phyloP scores from a whole-genome alignment of 2,888 invertebrate species.

The Gastrophysa polygoni region DNA sequence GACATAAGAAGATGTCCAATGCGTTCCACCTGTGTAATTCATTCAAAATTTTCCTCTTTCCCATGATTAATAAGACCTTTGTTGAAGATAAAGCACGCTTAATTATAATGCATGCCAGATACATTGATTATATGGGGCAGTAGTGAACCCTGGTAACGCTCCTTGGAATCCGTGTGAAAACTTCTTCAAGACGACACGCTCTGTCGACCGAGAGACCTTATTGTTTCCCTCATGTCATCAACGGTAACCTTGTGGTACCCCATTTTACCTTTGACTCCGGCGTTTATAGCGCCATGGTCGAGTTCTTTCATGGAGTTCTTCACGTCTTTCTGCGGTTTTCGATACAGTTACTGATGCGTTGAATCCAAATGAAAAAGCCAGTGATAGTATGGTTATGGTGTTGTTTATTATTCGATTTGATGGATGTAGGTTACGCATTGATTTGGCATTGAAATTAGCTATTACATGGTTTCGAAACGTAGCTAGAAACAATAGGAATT shows the following conservation, averaged over 20 bases:
- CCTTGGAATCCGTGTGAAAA: slow-evolving; percentile 43
- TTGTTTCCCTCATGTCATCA: slow-evolving; percentile 44
- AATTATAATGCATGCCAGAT: slow-evolving; percentile 13
- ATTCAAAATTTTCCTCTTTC: slow-evolving; percentile 16
- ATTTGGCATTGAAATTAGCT: slow-evolving; percentile 2
- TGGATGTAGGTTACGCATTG: slow-evolving; percentile 2
- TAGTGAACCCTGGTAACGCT: slow-evolving; percentile 44
- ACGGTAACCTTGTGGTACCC: slow-evolving; percentile 46
- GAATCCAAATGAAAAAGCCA: not conserved
- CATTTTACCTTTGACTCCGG: slow-evolving; percentile 38
- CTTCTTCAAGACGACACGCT: slow-evolving; percentile 50
- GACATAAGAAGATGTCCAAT: not conserved
- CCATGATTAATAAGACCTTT: slow-evolving; percentile 24
- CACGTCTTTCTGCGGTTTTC: slow-evolving; percentile 17
- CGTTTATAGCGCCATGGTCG: slow-evolving; percentile 31
- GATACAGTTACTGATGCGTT: slow-evolving; percentile 12
- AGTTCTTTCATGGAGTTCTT: slow-evolving; percentile 16
- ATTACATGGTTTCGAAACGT: not conserved
- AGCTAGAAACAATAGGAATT: slow-evolving; percentile 16
- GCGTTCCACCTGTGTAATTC: slow-evolving; percentile 6
- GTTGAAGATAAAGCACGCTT: slow-evolving; percentile 13
- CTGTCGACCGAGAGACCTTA: slow-evolving; percentile 50
- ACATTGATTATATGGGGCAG: slow-evolving; percentile 52
- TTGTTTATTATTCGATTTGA: not conserved
- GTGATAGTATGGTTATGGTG: slow-evolving; percentile 7